Evolutionary conservation across 2,888 invertebrate species (phyloP), one percentile per base, ranked within the genome.

Genomic region (Aleiodes testaceus): DNA sequence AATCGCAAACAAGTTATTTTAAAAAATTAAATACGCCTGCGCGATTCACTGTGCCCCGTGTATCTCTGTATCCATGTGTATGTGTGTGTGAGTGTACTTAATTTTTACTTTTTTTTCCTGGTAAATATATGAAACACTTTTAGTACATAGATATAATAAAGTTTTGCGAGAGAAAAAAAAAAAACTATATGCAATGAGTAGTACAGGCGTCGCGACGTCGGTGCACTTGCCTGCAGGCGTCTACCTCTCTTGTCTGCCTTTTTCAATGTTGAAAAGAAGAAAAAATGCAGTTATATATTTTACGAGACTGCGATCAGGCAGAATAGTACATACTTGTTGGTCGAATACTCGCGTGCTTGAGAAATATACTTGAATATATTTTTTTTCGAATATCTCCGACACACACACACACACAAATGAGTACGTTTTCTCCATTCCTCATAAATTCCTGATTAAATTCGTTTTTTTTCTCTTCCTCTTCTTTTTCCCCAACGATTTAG

Each of bases 201-300:
- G 61, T 66, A 66, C 70, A 36, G 71, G 71, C 71, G 71, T 71
- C 71, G 71, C 71, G 71, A 71, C 71, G 71, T 71, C 67, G 66
- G 71, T 67, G 63, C 66, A 67, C 67, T 71, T 66, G 71, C 63
- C 30, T 30, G n/a, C 71, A 66, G 47, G 70, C 66, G 65, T 59
- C 66, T 64, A 70, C 65, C 59, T 67, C 63, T 71, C 67, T 52
- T 63, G 53, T 63, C 50, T 61, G 49, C 9, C 11, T 36, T 20
- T 63, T 66, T 67, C 30, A 71, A 66, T 63, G 64, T 64, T 52
- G 52, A 3, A 36, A 36, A 36, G 7, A 36, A 6, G 1, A 1
- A 36, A 9, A 36, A 6, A 36, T 36, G 2, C 2, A 36, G 9
- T 36, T 36, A 7, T 36, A 36, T 36, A 36, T 36, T 36, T 63